Evolutionary conservation across 2,888 invertebrate species (phyloP).

Genomic region (Eretmocerus hayati): DNA sequence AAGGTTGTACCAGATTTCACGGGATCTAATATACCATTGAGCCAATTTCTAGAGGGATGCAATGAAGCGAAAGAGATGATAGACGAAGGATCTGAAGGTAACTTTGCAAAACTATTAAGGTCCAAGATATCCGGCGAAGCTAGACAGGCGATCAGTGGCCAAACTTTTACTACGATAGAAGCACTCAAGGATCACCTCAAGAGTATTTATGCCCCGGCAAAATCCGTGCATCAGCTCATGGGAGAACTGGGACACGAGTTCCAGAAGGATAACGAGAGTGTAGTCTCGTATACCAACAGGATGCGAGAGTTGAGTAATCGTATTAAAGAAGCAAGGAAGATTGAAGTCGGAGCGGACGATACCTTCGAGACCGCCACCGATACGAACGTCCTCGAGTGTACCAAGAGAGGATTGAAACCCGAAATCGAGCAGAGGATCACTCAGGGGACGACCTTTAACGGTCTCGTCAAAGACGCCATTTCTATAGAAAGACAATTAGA

Average conservation of each 20-base stretch:
- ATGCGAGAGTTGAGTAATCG: neutral
- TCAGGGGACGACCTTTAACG: neutral
- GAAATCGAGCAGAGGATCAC: neutral
- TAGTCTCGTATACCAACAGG: neutral
- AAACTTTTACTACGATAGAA: too few species aligned
- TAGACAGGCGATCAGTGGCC: too few species aligned
- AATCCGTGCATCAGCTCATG: too few species aligned
- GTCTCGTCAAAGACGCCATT: neutral
- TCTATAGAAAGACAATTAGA: neutral
- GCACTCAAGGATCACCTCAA: too few species aligned
- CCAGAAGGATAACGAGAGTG: neutral
- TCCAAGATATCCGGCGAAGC: too few species aligned
- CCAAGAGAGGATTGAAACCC: neutral
- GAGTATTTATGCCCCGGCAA: too few species aligned
- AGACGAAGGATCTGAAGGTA: too few species aligned
- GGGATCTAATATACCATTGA: too few species aligned
- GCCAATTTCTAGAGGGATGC: too few species aligned
- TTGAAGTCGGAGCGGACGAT: neutral
- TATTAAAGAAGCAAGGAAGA: neutral
- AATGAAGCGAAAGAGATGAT: too few species aligned
- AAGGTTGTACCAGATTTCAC: too few species aligned
- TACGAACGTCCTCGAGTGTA: neutral
- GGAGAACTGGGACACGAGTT: neutral
- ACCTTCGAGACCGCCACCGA: neutral
- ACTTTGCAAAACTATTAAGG: too few species aligned